Conservation (phyloP, 2,888 invertebrate species). For the Sepiola atlantica region DNA sequence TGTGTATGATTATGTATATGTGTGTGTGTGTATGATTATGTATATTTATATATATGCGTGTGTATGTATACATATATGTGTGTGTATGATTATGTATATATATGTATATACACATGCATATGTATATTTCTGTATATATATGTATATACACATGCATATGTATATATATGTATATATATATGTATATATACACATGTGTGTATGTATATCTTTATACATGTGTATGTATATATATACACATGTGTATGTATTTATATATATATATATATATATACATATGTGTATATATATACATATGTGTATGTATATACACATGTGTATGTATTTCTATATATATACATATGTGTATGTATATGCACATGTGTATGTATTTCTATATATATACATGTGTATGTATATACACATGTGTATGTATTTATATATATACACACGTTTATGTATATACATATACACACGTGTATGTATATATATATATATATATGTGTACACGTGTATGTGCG, state of each 20-base stretch:
- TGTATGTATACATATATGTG: too few species aligned
- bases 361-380: too few species aligned
- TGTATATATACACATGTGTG: not conserved
- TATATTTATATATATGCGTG: too few species aligned
- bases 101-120: slow-evolving; percentile 43
- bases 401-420: slow-evolving; percentile 34
- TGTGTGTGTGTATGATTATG: too few species aligned
- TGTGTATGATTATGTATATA: too few species aligned
- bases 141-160: slow-evolving; percentile 43
- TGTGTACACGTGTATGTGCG: not conserved
- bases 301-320: slow-evolving; percentile 39
- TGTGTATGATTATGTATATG: too few species aligned
- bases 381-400: slow-evolving; percentile 38
- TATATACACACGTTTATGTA: slow-evolving; percentile 45
- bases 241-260: not conserved
- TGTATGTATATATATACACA: not conserved
- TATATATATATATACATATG: slow-evolving; percentile 37
- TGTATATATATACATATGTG: slow-evolving; percentile 42
- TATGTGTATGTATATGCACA: not conserved
- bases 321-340: not conserved
- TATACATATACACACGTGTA: slow-evolving; percentile 43
- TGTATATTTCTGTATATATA: slow-evolving; percentile 46
- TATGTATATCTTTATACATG: too few species aligned
- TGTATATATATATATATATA: slow-evolving; percentile 42
- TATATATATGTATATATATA: slow-evolving; percentile 45